These are phyloP conservation scores for Magallana ariakensis DNA, from an alignment of 1,140 invertebrate genomes.

Conservation along the genomic window DNA sequence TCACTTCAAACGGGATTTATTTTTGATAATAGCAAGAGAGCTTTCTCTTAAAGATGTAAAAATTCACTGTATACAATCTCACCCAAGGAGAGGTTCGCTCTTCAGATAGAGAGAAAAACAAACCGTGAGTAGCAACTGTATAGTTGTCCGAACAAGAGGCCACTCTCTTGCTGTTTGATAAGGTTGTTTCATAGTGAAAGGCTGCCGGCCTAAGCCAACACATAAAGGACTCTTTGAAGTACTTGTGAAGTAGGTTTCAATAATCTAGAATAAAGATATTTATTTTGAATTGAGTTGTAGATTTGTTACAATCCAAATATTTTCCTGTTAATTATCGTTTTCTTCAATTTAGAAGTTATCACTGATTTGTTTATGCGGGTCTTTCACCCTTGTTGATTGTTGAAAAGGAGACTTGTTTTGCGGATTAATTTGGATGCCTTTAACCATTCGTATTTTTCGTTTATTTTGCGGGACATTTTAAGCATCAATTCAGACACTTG, in stretches of 20 bases:
- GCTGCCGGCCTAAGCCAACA: conserved; percentile 48
- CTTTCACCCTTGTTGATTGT: conserved; percentile 5
- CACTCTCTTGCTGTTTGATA: conserved; percentile 48
- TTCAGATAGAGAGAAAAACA: conserved; percentile 43
- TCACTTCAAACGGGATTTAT: conserved; percentile 31
- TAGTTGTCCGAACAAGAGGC: conserved; percentile 20
- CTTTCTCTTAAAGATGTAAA: conserved; percentile 35
- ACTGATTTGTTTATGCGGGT: conserved; percentile 40
- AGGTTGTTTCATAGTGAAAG: conserved; percentile 46
- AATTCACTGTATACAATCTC: conserved; percentile 41
- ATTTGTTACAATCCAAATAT: conserved; percentile 35
- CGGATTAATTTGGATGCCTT: conserved; percentile 27
- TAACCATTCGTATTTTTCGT: conserved; percentile 21
- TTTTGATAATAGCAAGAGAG: conserved; percentile 37
- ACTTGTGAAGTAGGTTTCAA: conserved; percentile 47
- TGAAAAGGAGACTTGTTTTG: conserved; percentile 35
- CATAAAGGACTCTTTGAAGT: conserved; percentile 48
- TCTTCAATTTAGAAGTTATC: conserved; percentile 44
- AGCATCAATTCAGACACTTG: conserved; percentile 4
- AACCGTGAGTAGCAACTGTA: conserved; percentile 40
- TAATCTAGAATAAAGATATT: conserved; percentile 49
- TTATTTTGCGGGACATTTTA: conserved; percentile 29
- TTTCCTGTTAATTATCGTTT: conserved; percentile 46
- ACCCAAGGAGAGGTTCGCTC: conserved; percentile 17
- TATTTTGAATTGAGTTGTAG: conserved; percentile 52